Percentiles rank a stretch among this genome's conserved stretches.
Conservation (phyloP, 2,888 invertebrate genomes). For the Oscheius myriophilus region DNA sequence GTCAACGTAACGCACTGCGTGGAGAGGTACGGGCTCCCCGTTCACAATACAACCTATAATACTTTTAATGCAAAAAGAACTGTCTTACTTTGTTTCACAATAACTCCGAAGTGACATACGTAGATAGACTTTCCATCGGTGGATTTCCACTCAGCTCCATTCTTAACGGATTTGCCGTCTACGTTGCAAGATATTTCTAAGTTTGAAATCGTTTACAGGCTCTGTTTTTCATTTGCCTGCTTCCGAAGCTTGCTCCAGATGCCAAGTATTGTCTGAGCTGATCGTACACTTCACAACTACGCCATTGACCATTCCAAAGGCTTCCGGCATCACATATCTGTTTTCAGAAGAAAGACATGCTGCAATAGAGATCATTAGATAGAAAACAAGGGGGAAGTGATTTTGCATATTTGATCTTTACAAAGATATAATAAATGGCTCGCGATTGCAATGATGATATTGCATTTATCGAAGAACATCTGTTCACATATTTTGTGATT, state of each 20-base stretch:
- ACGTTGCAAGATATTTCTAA: conserved; percentile 35
- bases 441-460: neutral
- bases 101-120: conserved; percentile 39
- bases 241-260: conserved; percentile 10
- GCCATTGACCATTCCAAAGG: conserved; percentile 36
- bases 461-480: neutral
- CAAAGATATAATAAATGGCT: neutral
- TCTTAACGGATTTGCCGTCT: conserved; percentile 12
- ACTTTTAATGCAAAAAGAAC: conserved; percentile 10
- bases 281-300: conserved; percentile 35
- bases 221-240: neutral
- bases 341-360: conserved; percentile 42
- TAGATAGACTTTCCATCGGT: conserved; percentile 33
- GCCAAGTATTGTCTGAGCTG: conserved; percentile 7
- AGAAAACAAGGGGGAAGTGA: neutral
- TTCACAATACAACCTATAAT: conserved; percentile 33
- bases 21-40: conserved; percentile 32
- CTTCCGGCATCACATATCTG: conserved; percentile 34
- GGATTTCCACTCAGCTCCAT: conserved; percentile 39
- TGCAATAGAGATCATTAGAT: conserved; percentile 5
- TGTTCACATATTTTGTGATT: neutral
- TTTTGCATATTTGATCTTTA: neutral
- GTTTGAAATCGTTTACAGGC: neutral
- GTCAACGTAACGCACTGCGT: conserved; percentile 31
- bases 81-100: conserved; percentile 33